phyloP scores from a whole-genome alignment of 2,797 vertebrate species.

The Simalia tracyae region DNA sequence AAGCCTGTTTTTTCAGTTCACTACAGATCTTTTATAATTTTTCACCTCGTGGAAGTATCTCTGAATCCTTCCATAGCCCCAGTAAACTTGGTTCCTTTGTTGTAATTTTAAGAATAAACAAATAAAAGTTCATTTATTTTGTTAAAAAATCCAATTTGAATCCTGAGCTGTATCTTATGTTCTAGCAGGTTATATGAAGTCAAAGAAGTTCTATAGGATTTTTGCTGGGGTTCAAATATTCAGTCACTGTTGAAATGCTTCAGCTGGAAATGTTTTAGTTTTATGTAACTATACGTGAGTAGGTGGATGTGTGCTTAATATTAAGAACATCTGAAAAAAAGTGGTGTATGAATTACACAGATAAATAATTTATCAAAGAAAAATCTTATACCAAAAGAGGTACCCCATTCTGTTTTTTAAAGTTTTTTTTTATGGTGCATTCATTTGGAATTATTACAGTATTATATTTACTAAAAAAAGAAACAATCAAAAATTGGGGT shows the following conservation, averaged over 20 bases:
- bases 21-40: not conserved
- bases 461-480: conserved; percentile 46
- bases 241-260: not conserved
- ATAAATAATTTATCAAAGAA: not conserved
- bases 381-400: conserved; percentile 28
- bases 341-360: not conserved
- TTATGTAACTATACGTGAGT: not conserved
- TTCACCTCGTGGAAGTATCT: not conserved
- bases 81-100: not conserved
- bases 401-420: conserved; percentile 29
- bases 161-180: conserved; percentile 27
- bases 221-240: not conserved
- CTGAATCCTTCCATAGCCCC: too few species aligned
- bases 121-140: not conserved
- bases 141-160: too few species aligned
- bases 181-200: not conserved
- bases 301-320: not conserved
- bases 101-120: not conserved
- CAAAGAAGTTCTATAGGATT: not conserved
- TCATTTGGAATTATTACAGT: conserved; percentile 47
- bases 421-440: not conserved
- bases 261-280: not conserved
- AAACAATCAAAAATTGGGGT: conserved; percentile 45
- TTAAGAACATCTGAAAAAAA: not conserved
- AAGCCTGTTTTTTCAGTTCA: not conserved